Percentiles rank a stretch among this genome's conserved stretches.
These are phyloP conservation scores for Drosophila murphyi DNA, from an alignment of 1,140 invertebrate genomes.

Conservation along the genomic window DNA sequence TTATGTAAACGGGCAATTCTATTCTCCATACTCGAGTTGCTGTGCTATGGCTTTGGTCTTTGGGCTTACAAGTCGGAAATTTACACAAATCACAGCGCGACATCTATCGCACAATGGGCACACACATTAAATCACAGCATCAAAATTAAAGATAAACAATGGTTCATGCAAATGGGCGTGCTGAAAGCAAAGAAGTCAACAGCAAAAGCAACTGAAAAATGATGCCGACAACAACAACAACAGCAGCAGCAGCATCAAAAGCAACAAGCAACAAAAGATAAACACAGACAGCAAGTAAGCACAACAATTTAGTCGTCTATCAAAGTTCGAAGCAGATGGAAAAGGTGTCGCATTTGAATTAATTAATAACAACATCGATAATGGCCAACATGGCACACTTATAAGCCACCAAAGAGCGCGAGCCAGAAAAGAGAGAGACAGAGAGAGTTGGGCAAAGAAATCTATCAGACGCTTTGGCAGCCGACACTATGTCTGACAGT, in stretches of 20 bases:
- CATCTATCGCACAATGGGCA: conserved; percentile 32
- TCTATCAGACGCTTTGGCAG: conserved; percentile 19
- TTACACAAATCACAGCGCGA: conserved; percentile 64
- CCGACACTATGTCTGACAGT: conserved; percentile 64
- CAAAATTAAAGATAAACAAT: conserved; percentile 45
- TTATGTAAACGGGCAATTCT: conserved; percentile 65
- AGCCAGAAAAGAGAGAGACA: conserved; percentile 12
- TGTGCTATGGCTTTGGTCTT: neutral
- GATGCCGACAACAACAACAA: conserved; percentile 11
- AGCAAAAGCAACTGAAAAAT: conserved; percentile 32
- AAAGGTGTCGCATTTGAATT: conserved; percentile 78
- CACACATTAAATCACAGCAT: conserved; percentile 48
- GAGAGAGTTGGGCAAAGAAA: neutral
- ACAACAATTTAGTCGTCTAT: conserved; percentile 49
- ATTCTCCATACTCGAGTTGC: conserved; percentile 34
- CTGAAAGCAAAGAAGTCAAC: conserved; percentile 31
- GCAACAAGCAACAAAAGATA: conserved; percentile 22
- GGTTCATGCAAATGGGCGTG: conserved; percentile 41
- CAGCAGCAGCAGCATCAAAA: conserved; percentile 31
- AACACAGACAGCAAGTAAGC: conserved; percentile 17
- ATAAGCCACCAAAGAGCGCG: conserved; percentile 22
- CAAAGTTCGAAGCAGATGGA: conserved; percentile 66
- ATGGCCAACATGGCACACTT: conserved; percentile 52
- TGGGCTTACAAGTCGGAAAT: conserved; percentile 62
- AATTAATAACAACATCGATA: conserved; percentile 67